phyloP scores from a whole-genome alignment of 2,888 invertebrate species.

The Antitype chi region DNA sequence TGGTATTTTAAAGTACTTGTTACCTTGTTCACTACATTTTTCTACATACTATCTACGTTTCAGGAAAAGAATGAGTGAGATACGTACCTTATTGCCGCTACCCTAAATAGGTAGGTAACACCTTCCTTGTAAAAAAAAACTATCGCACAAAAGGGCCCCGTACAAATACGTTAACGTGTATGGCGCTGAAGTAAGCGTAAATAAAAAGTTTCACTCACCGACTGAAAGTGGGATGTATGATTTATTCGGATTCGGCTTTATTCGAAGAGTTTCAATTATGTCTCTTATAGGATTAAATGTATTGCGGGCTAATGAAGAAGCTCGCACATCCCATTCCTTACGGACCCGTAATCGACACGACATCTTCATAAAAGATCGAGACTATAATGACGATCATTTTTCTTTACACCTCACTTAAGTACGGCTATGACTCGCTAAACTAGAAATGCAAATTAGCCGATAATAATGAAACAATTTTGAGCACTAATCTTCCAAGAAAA shows the following conservation, averaged over 20 bases:
- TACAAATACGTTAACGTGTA: background rate
- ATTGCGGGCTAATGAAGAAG: conserved; percentile 94
- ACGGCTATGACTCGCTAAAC: conserved; percentile 33
- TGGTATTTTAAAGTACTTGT: background rate
- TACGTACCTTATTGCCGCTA: background rate
- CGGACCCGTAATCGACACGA: conserved; percentile 73
- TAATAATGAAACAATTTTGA: conserved; percentile 15
- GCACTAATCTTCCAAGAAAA: background rate
- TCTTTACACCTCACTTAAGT: conserved; percentile 38
- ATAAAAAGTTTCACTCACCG: conserved; percentile 91
- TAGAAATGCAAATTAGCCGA: conserved; percentile 52
- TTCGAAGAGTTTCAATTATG: conserved; percentile 96
- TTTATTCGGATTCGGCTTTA: conserved; percentile 98
- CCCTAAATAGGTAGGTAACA: background rate
- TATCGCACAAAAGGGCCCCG: background rate
- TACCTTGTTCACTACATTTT: background rate
- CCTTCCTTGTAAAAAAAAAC: background rate
- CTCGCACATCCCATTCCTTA: conserved; percentile 93
- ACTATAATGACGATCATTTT: conserved; percentile 49
- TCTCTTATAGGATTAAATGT: conserved; percentile 98
- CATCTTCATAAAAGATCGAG: conserved; percentile 71
- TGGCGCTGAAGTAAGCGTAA: background rate
- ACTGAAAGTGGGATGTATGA: conserved; percentile 97
- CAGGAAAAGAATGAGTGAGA: background rate
- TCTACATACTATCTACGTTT: background rate